These are phyloP conservation scores for Salvelinus alpinus DNA, from an alignment of 2,113 vertebrate genomes.

Conservation along the genomic window DNA sequence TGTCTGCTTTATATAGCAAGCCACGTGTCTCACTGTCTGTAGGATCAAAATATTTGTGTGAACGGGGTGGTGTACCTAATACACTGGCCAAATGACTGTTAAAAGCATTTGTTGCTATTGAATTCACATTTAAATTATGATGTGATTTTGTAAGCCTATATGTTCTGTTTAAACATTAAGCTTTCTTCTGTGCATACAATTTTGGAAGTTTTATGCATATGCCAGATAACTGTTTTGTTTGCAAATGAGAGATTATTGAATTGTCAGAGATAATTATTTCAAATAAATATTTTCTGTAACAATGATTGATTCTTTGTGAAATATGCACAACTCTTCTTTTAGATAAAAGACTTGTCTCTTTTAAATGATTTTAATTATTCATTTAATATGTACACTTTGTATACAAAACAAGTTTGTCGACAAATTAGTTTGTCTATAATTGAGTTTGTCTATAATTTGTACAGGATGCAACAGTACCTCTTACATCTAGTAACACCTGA, in stretches of 20 bases:
- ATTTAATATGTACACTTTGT: conserved; percentile 4
- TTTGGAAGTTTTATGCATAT: conserved; percentile 15
- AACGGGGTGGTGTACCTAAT: neutral
- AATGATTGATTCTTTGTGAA: neutral
- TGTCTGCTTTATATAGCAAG: no score
- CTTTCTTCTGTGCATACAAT: conserved; percentile 24
- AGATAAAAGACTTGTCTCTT: neutral
- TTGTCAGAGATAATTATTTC: conserved; percentile 26
- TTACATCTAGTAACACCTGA: neutral
- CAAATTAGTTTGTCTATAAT: no score
- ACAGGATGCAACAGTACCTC: no score
- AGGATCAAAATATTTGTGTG: no score
- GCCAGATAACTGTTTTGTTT: neutral
- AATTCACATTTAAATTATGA: conserved; percentile 27
- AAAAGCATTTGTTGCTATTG: conserved; percentile 39
- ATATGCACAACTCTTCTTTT: neutral
- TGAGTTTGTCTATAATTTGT: neutral
- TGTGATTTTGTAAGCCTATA: conserved; percentile 36
- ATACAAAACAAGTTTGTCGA: neutral
- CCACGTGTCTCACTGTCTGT: no score
- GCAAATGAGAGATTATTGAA: neutral
- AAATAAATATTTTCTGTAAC: conserved; percentile 43
- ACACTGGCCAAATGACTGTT: neutral
- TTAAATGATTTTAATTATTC: conserved; percentile 7
- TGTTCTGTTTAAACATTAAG: conserved; percentile 20